Percentiles rank a stretch among this genome's conserved stretches.
Evolutionary conservation across 2,113 vertebrate species (phyloP).

Genomic region (Scatophagus argus): DNA sequence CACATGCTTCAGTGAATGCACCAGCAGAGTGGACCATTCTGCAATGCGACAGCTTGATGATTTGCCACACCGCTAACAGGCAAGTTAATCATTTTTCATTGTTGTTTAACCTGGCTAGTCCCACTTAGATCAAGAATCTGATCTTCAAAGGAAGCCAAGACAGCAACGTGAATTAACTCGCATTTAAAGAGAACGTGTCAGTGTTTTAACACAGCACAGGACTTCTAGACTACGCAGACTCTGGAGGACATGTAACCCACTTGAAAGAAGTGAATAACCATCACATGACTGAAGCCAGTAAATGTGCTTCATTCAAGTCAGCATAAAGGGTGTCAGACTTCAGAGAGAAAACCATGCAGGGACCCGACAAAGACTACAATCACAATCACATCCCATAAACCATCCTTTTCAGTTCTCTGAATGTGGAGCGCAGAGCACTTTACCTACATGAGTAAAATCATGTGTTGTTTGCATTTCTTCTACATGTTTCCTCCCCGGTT

Average conservation of each 20-base stretch:
- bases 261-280: slow-evolving; percentile 37
- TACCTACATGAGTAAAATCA: neutral
- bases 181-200: neutral
- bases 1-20: slow-evolving; percentile 38
- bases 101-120: slow-evolving; percentile 16
- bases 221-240: neutral
- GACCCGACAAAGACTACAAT: slow-evolving; percentile 30
- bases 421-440: neutral
- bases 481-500: neutral
- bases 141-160: neutral
- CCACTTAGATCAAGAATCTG: neutral
- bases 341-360: slow-evolving; percentile 28
- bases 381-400: slow-evolving; percentile 59
- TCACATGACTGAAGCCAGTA: slow-evolving; percentile 40
- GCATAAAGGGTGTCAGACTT: slow-evolving; percentile 40
- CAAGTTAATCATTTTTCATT: slow-evolving; percentile 42
- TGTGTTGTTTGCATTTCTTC: neutral
- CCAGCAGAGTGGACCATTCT: slow-evolving; percentile 2
- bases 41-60: slow-evolving; percentile 17
- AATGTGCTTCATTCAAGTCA: slow-evolving; percentile 56
- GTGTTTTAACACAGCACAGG: neutral
- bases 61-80: slow-evolving; percentile 28
- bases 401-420: slow-evolving; percentile 23
- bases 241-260: slow-evolving; percentile 10
- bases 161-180: neutral